These are phyloP conservation scores for Cherax destructor DNA, from an alignment of 1,140 invertebrate species.

Conservation along the genomic window DNA sequence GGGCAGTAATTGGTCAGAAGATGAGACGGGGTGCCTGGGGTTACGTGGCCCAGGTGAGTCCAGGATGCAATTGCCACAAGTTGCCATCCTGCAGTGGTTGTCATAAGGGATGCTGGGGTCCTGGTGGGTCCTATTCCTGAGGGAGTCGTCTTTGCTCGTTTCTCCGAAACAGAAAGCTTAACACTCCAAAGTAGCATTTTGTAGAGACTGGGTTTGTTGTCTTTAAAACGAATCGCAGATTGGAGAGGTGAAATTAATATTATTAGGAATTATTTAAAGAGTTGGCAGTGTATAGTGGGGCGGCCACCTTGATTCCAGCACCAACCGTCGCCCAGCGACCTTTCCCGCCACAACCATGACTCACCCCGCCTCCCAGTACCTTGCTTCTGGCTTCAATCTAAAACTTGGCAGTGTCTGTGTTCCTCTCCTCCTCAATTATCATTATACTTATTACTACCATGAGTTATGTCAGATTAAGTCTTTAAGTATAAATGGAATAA, in stretches of 20 bases:
- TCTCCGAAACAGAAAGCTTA: too few relatives aligned
- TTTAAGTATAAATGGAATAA: too few relatives aligned
- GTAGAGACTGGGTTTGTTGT: too few relatives aligned
- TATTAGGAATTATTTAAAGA: neutral
- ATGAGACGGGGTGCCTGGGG: neutral
- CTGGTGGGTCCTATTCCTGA: neutral
- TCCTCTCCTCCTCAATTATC: too few relatives aligned
- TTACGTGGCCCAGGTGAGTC: neutral
- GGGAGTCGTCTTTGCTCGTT: too few relatives aligned
- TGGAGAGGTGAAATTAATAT: too few relatives aligned
- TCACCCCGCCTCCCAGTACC: neutral
- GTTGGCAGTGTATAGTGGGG: neutral
- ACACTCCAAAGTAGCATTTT: too few relatives aligned
- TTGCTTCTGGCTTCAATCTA: neutral
- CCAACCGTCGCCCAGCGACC: neutral
- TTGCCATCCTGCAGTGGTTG: neutral
- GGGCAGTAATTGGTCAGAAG: neutral
- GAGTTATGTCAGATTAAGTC: neutral
- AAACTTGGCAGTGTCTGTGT: too few relatives aligned
- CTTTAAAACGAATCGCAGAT: too few relatives aligned
- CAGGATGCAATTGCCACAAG: neutral
- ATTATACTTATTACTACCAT: too few relatives aligned
- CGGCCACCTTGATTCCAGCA: neutral
- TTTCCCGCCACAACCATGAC: constrained; percentile 31
- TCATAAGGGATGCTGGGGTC: neutral